phyloP scores from a whole-genome alignment of 1,140 invertebrate species.

The Monochamus saltuarius region DNA sequence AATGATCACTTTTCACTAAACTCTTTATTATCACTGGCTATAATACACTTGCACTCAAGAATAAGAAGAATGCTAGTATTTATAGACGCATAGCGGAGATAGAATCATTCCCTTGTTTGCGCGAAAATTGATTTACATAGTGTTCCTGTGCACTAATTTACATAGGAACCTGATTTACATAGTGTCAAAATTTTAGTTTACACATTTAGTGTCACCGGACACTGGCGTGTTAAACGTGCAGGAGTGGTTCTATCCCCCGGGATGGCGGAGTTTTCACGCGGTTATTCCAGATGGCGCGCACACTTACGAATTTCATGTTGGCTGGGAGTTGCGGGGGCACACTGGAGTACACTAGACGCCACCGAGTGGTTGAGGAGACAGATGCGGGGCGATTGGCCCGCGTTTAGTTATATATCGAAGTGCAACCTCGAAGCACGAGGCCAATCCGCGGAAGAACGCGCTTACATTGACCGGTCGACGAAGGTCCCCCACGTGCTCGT shows the following conservation, averaged over 20 bases:
- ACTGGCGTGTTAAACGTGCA: too few species aligned
- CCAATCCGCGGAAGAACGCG: conserved; percentile 43
- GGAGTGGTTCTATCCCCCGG: too few species aligned
- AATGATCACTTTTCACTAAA: conserved; percentile 23
- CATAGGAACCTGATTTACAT: too few species aligned
- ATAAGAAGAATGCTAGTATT: neutral
- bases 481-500: conserved; percentile 38
- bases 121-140: too few species aligned
- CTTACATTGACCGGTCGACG: conserved; percentile 41
- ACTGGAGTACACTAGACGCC: conserved; percentile 12
- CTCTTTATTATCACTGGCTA: neutral
- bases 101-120: too few species aligned
- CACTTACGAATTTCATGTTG: conserved; percentile 38
- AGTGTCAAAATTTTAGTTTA: too few species aligned
- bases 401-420: conserved; percentile 42
- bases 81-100: too few species aligned
- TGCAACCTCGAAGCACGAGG: conserved; percentile 43
- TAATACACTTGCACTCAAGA: conserved; percentile 5
- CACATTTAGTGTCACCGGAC: too few species aligned
- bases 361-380: conserved; percentile 24
- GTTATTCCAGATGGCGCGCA: neutral
- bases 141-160: too few species aligned
- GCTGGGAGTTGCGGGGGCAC: conserved; percentile 2
- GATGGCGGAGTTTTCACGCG: too few species aligned
- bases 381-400: conserved; percentile 28